phyloP scores from a whole-genome alignment of 1,140 invertebrate species.

The Drosophila kikkawai region DNA sequence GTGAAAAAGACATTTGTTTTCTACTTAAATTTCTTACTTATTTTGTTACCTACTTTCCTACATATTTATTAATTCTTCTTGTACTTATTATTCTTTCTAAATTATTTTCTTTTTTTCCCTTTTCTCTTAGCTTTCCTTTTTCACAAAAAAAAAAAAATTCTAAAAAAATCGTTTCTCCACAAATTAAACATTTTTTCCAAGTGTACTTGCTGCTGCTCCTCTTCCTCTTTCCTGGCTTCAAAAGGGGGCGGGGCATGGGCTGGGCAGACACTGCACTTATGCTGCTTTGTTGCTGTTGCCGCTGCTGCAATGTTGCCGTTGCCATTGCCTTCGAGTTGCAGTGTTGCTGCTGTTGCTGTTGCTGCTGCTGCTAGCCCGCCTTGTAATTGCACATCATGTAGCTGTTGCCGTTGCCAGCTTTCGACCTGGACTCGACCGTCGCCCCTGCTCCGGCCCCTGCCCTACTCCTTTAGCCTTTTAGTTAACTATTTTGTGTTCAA shows the following conservation, averaged over 20 bases:
- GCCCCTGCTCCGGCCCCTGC: background rate
- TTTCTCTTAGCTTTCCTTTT: background rate
- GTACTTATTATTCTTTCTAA: background rate
- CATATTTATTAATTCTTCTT: background rate
- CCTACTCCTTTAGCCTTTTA: constrained; percentile 55
- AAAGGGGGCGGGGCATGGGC: constrained; percentile 32
- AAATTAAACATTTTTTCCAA: background rate
- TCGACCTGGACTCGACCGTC: constrained; percentile 28
- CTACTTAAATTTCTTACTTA: background rate
- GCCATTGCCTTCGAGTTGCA: constrained; percentile 26
- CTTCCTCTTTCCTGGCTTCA: constrained; percentile 42
- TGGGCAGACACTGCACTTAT: constrained; percentile 66
- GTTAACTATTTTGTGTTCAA: constrained; percentile 84
- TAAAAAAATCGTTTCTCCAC: background rate
- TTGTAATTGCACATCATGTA: constrained; percentile 83
- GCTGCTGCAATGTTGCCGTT: constrained; percentile 33
- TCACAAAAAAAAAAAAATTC: too few species aligned
- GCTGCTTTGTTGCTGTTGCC: constrained; percentile 56
- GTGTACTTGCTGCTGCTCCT: constrained; percentile 19
- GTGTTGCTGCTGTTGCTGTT: constrained; percentile 30
- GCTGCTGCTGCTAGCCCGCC: constrained; percentile 64
- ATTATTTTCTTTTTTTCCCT: background rate
- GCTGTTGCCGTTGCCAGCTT: constrained; percentile 71
- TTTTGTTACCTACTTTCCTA: background rate
- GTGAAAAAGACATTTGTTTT: rapidly evolving